Conservation (phyloP, 1,140 invertebrate species). For the Globodera rostochiensis region DNA sequence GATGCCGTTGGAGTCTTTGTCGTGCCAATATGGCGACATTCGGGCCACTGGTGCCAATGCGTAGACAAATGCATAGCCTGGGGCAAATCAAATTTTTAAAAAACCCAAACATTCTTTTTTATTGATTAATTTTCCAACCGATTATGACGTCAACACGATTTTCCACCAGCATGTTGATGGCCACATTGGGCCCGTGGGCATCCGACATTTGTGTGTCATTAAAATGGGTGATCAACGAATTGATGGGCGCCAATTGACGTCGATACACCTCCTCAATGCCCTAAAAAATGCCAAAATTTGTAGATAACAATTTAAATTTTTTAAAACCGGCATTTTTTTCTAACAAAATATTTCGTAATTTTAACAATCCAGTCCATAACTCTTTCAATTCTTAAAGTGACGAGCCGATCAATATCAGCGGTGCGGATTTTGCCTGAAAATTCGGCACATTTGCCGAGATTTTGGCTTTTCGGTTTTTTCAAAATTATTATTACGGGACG, state of each 20-base stretch:
- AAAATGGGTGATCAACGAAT: constrained; percentile 52
- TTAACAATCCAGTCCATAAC: no score
- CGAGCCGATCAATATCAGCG: no score
- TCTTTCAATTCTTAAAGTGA: no score
- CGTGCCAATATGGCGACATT: constrained; percentile 60
- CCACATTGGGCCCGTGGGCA: constrained; percentile 63
- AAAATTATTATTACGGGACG: no score
- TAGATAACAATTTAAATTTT: no score
- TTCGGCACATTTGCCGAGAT: no score
- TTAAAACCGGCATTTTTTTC: no score
- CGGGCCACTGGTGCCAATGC: constrained; percentile 61
- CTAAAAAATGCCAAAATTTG: neutral
- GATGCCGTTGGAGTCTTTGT: constrained; percentile 55
- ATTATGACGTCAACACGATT: constrained; percentile 62
- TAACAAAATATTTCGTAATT: no score
- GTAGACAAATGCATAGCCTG: constrained; percentile 65
- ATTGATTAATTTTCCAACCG: constrained; percentile 37
- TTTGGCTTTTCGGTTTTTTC: no score
- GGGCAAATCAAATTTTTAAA: neutral
- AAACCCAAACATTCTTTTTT: neutral
- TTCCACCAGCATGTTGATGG: constrained; percentile 56
- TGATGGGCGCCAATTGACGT: constrained; percentile 46
- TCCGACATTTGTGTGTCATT: constrained; percentile 56
- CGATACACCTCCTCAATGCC: constrained; percentile 53
- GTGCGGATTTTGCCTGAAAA: no score